Evolutionary conservation across 2,797 vertebrate species (phyloP).

Genomic region (Oophaga sylvatica): DNA sequence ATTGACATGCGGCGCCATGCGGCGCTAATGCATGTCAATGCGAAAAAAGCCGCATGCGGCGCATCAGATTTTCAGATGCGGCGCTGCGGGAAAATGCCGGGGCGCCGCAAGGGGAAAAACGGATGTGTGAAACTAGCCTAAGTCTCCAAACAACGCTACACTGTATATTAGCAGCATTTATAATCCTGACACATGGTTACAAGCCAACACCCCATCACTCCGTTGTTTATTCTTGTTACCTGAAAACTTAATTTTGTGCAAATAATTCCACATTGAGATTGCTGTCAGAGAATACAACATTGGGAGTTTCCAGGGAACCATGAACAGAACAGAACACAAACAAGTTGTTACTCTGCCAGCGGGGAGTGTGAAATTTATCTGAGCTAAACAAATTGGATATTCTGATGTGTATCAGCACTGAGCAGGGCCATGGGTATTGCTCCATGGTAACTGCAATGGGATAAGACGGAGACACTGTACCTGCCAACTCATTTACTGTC

Average conservation of each 20-base stretch:
- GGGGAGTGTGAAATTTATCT: slow-evolving; percentile 21
- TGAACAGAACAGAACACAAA: slow-evolving; percentile 43
- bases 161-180: neutral
- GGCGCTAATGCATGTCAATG: too few relatives aligned
- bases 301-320: slow-evolving; percentile 51
- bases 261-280: slow-evolving; percentile 1
- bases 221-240: slow-evolving; percentile 16
- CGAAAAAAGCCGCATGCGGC: too few relatives aligned
- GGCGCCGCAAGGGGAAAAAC: too few relatives aligned
- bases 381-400: neutral
- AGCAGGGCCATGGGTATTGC: slow-evolving; percentile 28
- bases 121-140: too few relatives aligned
- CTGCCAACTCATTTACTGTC: neutral
- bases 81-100: too few relatives aligned
- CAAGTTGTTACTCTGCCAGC: neutral
- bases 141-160: slow-evolving; percentile 4
- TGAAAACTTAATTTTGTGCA: neutral
- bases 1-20: too few relatives aligned
- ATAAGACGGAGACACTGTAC: slow-evolving; percentile 5
- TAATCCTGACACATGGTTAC: slow-evolving; percentile 35
- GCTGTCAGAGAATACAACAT: slow-evolving; percentile 45
- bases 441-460: slow-evolving; percentile 47
- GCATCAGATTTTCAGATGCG: too few relatives aligned
- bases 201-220: slow-evolving; percentile 22
- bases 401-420: neutral